Evolutionary conservation across 2,113 vertebrate species (phyloP).

Genomic region (Lophura nycthemera): DNA sequence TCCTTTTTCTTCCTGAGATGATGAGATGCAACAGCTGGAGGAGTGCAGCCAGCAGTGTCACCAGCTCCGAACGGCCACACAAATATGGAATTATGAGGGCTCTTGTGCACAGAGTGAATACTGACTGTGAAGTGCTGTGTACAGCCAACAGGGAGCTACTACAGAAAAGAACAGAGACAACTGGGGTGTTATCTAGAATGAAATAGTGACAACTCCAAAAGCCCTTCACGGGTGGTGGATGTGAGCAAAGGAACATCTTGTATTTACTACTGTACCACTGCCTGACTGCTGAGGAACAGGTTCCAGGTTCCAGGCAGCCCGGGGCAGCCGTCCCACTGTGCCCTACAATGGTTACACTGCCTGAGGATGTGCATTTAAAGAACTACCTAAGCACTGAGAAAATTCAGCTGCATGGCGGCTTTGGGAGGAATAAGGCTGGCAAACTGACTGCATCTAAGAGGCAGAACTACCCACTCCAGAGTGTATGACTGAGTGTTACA

Average conservation of each 20-base stretch:
- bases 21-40: neutral
- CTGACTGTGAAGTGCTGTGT: rapidly evolving
- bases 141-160: neutral
- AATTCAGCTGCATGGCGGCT: rapidly evolving
- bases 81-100: neutral
- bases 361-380: neutral
- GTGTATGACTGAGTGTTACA: rapidly evolving
- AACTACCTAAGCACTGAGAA: rapidly evolving
- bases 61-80: neutral
- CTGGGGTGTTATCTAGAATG: neutral
- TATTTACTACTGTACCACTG: neutral
- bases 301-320: too few relatives aligned
- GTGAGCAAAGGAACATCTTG: rapidly evolving
- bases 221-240: neutral
- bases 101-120: neutral
- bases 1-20: neutral
- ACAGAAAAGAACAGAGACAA: neutral
- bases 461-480: neutral
- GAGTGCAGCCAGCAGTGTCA: neutral
- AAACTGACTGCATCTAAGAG: rapidly evolving
- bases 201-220: neutral
- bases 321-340: rapidly evolving
- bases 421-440: neutral
- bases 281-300: neutral
- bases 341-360: neutral